A percentile compares a stretch with the other conserved stretches of the same genome.
Evolutionary conservation across 2,113 vertebrate species (phyloP).

Genomic region (Sebastes schlegelii): DNA sequence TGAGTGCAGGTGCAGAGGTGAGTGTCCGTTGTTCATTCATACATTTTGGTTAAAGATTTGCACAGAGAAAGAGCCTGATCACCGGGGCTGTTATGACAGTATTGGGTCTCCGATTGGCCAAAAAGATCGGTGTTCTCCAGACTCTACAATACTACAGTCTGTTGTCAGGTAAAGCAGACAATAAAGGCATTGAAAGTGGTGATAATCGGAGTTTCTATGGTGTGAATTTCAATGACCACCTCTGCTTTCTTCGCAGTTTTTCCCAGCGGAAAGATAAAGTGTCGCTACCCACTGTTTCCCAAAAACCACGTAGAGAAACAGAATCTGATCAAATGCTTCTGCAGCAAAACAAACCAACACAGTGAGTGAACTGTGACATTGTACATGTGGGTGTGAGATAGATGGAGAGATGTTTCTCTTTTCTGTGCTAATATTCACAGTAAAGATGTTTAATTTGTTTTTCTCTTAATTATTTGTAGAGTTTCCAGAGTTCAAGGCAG

Average conservation of each 20-base stretch:
- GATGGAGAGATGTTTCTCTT: not conserved
- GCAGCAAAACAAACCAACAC: slow-evolving; percentile 4
- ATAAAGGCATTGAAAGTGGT: not conserved
- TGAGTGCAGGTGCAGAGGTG: slow-evolving; percentile 65
- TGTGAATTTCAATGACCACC: not conserved
- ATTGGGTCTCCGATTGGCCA: not conserved
- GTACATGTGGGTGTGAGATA: not conserved
- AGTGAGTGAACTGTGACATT: slow-evolving; percentile 42
- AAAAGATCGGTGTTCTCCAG: not conserved
- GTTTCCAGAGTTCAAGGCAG: slow-evolving; percentile 3
- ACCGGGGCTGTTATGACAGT: not conserved
- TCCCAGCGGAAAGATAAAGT: not conserved
- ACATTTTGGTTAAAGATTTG: slow-evolving; percentile 8
- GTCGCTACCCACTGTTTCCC: not conserved
- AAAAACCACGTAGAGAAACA: rapidly evolving
- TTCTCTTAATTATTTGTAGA: slow-evolving; percentile 2
- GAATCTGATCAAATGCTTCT: slow-evolving; percentile 43
- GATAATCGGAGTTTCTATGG: not conserved
- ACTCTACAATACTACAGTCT: not conserved
- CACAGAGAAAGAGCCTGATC: not conserved
- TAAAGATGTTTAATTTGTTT: not conserved
- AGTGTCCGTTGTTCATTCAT: slow-evolving; percentile 5
- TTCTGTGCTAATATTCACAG: slow-evolving; percentile 3
- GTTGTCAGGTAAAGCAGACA: not conserved
- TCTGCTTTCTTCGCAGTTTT: slow-evolving; percentile 26